Percentiles rank a stretch among this genome's conserved stretches.
These are phyloP conservation scores for Zeuzera pyrina DNA, from an alignment of 2,888 invertebrate genomes.

Conservation along the genomic window DNA sequence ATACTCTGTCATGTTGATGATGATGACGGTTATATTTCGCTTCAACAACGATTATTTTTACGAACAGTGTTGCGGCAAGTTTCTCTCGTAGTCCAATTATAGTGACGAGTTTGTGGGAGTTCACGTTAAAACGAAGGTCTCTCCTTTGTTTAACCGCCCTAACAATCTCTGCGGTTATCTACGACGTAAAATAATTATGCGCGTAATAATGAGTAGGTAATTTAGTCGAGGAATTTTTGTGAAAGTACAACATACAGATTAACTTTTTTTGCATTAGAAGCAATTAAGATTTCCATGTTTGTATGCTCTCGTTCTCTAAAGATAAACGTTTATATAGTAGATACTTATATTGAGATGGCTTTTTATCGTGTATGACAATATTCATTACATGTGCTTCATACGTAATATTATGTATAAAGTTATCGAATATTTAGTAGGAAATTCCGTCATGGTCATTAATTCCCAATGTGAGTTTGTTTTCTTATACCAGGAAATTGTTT, in stretches of 20 bases:
- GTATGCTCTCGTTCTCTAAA: too few species aligned
- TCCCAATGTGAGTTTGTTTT: constrained; percentile 19
- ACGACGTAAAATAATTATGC: constrained; percentile 29
- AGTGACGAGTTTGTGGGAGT: constrained; percentile 59
- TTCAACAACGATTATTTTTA: constrained; percentile 68
- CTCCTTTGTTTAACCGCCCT: constrained; percentile 51
- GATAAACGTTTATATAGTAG: too few species aligned
- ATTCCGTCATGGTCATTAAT: constrained; percentile 24
- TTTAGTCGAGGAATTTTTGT: constrained; percentile 32
- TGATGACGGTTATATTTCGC: constrained; percentile 63
- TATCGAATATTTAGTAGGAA: neutral
- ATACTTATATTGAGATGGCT: too few species aligned
- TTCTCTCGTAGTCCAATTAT: constrained; percentile 63
- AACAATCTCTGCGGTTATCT: constrained; percentile 40
- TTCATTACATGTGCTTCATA: too few species aligned
- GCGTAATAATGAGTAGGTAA: constrained; percentile 40
- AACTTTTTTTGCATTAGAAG: neutral
- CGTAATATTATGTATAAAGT: neutral
- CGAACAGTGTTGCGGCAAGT: constrained; percentile 59
- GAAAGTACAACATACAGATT: constrained; percentile 23
- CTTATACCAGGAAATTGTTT: constrained; percentile 32
- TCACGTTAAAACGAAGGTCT: constrained; percentile 34
- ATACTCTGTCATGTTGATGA: constrained; percentile 55
- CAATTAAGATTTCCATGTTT: too few species aligned
- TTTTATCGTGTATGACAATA: too few species aligned